Evolutionary conservation across 2,888 invertebrate genomes (phyloP).

Genomic region (Odontocolon sp.): DNA sequence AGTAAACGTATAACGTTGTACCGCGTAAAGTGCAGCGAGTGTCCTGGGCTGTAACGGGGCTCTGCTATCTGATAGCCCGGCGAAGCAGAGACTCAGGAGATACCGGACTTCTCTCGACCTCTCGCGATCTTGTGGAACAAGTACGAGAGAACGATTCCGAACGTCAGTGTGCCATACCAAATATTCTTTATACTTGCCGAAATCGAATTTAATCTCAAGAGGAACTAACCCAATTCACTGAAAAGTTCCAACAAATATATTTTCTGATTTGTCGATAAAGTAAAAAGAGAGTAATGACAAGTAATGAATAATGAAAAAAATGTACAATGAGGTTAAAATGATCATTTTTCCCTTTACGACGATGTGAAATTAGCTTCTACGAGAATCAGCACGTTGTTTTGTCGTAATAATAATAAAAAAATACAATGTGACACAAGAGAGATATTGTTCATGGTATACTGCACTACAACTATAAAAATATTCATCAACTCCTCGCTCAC

Average conservation of each 20-base stretch:
- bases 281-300: not conserved
- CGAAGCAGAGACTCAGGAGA: slow-evolving; percentile 20
- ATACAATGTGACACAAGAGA: not conserved
- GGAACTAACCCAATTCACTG: not conserved
- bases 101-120: not conserved
- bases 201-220: not conserved
- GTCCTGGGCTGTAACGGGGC: slow-evolving; percentile 3
- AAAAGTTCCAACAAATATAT: not conserved
- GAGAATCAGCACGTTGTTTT: slow-evolving; percentile 6
- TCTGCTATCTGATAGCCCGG: slow-evolving; percentile 27
- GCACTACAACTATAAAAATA: slow-evolving; percentile 33
- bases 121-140: slow-evolving; percentile 8
- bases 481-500: slow-evolving; percentile 12
- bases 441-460: slow-evolving; percentile 14
- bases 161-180: not conserved
- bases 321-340: not conserved
- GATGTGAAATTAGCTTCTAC: slow-evolving; percentile 3
- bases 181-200: not conserved
- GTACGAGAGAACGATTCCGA: not conserved
- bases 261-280: not conserved
- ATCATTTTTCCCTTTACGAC: not conserved
- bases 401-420: slow-evolving; percentile 20
- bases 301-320: not conserved
- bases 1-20: slow-evolving; percentile 10
- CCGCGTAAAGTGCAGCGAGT: slow-evolving; percentile 4